Evolutionary conservation across 2,888 invertebrate genomes (phyloP), one percentile per base, ranked within the genome.

Genomic region (Drosophila austrosaltans): DNA sequence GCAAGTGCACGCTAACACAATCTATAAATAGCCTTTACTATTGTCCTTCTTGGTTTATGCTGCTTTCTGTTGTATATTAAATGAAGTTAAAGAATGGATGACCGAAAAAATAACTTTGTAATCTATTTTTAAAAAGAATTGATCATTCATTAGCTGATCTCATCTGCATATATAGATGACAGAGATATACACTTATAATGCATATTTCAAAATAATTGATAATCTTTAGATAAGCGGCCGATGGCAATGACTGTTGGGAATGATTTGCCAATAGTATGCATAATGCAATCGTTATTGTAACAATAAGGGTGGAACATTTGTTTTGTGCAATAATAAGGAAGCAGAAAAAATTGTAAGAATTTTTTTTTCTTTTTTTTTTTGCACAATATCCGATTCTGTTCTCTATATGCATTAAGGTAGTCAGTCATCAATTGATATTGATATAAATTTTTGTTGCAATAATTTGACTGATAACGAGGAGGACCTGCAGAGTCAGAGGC

Each of bases 391-490:
- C 7, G 32, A 32, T 32, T n/a, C 36, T 22, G 20, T n/a, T 16
- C 16, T 16, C 25, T 36, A 61, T 66, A 48, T 48, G 48, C 10
- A 48, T 20, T 48, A 48, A 25, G 72, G 72, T 60, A 67, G 73
- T 72, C 72, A 72, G 62, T 67, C 67, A 72, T 72, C 36, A 25
- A 72, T 71, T 57, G 61, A 32, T 56, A 57, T 69, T 58, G 53
- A 40, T 71, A 54, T 44, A 28, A 39, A 65, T 60, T 48, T 44
- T 48, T 44, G 54, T 36, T 63, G 72, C 72, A 72, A 72, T 68
- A 20, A 40, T 66, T 72, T 83, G 84, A 83, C 83, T 83, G 83
- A 83, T 83, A 87, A 74, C 16, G 16, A 16, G 16, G 69, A 57
- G 0, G 6, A 28, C 16, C 10, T 6, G 1, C 6, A 36, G 10